Evolutionary conservation across 1,140 invertebrate genomes (phyloP).

Genomic region (Camponotus pennsylvanicus): DNA sequence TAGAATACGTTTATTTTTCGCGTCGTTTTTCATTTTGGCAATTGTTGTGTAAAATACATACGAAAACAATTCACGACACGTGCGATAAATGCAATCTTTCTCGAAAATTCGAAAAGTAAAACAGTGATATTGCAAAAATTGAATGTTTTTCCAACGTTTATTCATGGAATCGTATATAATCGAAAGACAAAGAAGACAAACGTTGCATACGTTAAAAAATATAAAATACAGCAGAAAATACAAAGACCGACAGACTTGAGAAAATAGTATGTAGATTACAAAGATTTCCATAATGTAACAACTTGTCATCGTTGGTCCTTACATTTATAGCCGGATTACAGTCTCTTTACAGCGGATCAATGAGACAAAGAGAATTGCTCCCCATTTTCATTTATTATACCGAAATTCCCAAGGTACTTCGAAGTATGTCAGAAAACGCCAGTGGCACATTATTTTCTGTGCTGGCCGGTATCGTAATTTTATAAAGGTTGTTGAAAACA

Average conservation of each 20-base stretch:
- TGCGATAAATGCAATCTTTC: background rate
- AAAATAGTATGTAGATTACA: constrained; percentile 2
- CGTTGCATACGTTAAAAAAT: background rate
- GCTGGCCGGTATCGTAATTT: background rate
- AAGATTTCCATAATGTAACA: background rate
- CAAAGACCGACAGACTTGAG: background rate
- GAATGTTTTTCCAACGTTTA: background rate
- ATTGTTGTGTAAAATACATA: background rate
- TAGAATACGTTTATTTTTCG: background rate
- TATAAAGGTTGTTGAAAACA: constrained; percentile 8
- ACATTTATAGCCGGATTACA: background rate
- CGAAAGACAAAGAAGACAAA: background rate
- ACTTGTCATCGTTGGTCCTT: constrained; percentile 7
- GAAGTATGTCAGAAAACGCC: constrained; percentile 7
- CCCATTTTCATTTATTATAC: constrained; percentile 28
- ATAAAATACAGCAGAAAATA: background rate
- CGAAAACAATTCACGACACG: background rate
- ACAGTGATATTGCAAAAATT: background rate
- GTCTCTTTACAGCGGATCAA: constrained; percentile 28
- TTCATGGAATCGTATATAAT: background rate
- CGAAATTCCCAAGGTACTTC: constrained; percentile 8
- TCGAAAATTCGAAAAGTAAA: constrained; percentile 29
- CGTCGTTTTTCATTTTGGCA: background rate
- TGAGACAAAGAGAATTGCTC: constrained; percentile 12
- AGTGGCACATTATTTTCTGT: constrained; percentile 26